Conservation (phyloP, 1,140 invertebrate genomes). For the Choristoneura fumiferana region DNA sequence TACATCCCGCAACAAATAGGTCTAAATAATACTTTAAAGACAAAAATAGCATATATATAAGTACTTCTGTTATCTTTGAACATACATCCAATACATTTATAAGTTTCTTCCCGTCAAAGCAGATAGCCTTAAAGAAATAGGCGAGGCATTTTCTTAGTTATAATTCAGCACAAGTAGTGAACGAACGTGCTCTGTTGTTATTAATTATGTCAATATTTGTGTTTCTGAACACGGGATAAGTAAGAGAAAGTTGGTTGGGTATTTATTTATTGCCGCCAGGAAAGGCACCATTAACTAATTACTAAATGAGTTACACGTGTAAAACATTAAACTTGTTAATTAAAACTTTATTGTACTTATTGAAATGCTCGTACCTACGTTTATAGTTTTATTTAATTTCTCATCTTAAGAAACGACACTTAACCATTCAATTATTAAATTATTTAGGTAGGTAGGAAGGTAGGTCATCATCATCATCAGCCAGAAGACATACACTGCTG, state of each 20-base stretch:
- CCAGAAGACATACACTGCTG: too few species aligned
- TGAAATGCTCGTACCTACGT: too few species aligned
- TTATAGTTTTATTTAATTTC: too few species aligned
- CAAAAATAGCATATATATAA: too few species aligned
- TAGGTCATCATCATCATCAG: too few species aligned
- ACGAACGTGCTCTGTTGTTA: slow-evolving; percentile 42
- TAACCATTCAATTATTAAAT: too few species aligned
- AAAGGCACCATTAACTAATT: slow-evolving; percentile 42
- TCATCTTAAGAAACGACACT: too few species aligned
- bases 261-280: slow-evolving; percentile 36
- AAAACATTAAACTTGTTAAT: neutral
- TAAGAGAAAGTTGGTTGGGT: slow-evolving; percentile 39
- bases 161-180: slow-evolving; percentile 38
- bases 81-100: neutral
- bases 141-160: slow-evolving; percentile 27
- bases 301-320: slow-evolving; percentile 28
- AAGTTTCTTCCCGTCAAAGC: neutral
- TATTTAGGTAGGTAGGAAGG: too few species aligned
- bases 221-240: slow-evolving; percentile 47
- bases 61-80: too few species aligned
- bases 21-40: too few species aligned
- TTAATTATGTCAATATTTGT: slow-evolving; percentile 54
- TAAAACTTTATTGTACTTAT: too few species aligned
- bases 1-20: too few species aligned
- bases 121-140: slow-evolving; percentile 8